phyloP scores from a whole-genome alignment of 2,797 vertebrate genomes.

The Lepus townsendii region DNA sequence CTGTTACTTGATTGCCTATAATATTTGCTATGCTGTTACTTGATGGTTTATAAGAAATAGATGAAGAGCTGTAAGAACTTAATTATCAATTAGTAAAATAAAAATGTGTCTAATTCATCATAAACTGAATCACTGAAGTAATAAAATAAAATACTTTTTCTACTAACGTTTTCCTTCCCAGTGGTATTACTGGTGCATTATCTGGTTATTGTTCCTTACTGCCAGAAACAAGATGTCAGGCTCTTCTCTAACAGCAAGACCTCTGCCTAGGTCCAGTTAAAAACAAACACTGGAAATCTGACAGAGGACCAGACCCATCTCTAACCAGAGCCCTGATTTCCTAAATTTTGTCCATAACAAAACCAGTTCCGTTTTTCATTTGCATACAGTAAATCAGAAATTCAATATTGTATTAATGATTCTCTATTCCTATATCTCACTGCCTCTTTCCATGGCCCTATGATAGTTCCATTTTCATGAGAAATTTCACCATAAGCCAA shows the following conservation, averaged over 20 bases:
- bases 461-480: not conserved
- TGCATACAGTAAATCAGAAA: not conserved
- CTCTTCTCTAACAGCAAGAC: not conserved
- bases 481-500: not conserved
- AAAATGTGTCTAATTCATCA: not conserved
- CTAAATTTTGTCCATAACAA: not conserved
- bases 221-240: not conserved
- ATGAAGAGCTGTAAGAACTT: not conserved
- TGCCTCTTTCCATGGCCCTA: not conserved
- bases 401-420: not conserved
- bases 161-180: not conserved
- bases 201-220: not conserved
- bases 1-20: not conserved
- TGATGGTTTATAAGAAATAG: not conserved
- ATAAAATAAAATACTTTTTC: not conserved
- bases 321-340: not conserved
- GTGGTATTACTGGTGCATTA: not conserved
- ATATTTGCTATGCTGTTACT: not conserved
- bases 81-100: not conserved
- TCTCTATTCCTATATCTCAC: constrained; percentile 19
- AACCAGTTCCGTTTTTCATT: not conserved
- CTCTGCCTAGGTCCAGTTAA: not conserved
- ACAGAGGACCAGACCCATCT: not conserved
- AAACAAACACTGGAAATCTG: not conserved
- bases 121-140: constrained; percentile 34